A percentile compares a stretch with the other conserved stretches of the same genome.
phyloP scores from a whole-genome alignment of 2,113 vertebrate genomes.

The Smithornis capensis region DNA sequence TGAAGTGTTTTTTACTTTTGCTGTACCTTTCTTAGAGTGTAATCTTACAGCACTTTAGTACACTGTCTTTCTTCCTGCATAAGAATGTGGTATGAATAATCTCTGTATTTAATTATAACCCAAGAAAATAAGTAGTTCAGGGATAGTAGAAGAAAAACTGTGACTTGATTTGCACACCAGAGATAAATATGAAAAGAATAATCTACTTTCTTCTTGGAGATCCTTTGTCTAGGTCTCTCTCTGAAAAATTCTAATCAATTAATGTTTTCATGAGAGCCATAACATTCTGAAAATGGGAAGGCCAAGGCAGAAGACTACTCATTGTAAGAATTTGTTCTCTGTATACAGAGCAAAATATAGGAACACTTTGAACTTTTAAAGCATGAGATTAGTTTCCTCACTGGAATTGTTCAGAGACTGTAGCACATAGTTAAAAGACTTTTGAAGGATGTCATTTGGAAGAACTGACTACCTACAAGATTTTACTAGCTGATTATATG shows the following conservation, averaged over 20 bases:
- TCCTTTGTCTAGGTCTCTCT: neutral
- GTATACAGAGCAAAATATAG: neutral
- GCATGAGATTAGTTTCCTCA: neutral
- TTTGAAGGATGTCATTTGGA: neutral
- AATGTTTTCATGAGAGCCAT: neutral
- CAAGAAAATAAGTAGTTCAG: neutral
- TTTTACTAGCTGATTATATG: neutral
- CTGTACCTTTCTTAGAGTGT: neutral
- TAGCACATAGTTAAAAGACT: neutral
- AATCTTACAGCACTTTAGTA: neutral
- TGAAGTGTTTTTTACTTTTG: neutral
- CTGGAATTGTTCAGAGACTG: neutral
- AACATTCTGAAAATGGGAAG: neutral
- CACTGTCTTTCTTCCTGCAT: neutral
- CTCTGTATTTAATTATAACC: neutral
- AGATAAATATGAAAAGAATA: neutral
- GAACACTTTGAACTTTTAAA: neutral
- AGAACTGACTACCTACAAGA: neutral
- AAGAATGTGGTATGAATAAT: neutral
- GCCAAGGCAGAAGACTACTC: neutral
- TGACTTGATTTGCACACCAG: neutral
- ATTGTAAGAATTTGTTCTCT: neutral
- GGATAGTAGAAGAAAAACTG: neutral
- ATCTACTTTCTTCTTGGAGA: neutral
- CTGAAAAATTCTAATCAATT: neutral